Evolutionary conservation across 1,140 invertebrate species (phyloP), one percentile per base, ranked within the genome.

Genomic region (Drosophila sucinea): DNA sequence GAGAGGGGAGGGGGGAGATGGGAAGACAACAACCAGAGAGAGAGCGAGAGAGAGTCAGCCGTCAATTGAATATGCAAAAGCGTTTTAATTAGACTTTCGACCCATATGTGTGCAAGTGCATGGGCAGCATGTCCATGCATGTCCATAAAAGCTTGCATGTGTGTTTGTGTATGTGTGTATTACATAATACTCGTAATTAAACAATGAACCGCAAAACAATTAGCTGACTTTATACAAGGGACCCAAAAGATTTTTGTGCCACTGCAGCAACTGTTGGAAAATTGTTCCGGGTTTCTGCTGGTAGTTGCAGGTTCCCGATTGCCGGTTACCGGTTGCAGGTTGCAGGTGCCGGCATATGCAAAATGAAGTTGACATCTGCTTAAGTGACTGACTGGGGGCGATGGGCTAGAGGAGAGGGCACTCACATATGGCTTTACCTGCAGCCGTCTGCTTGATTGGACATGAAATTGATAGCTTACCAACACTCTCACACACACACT

Each of bases 291-390:
- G 54, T 38, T 23, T 67, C 71, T 67, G 65, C 60, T 35, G 41
- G 64, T 70, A 56, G 44, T 30, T 55, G 32, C 17, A 27, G 61
- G 32, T 44, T 44, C 11, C 27, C 25, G 35, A 60, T 44, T 63
- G 66, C 40, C 29, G 32, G 32, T 60, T 47, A 41, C 33, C 29
- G 44, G 44, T 54, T 55, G 57, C 30, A 54, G 54, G 27, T 17
- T 17, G 63, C 76, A 65, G 81, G 54, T 74, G 57, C 44, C 79
- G 70, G 64, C 85, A 84, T 89, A 90, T 90, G 85, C 84, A 90
- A 90, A 89, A 90, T 81, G 79, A 77, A 89, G 83, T 83, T 90
- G 84, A 90, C 84, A 89, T 89, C 81, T 89, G 85, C 85, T 89
- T 89, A 89, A 89, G 83, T 87, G 84, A 51, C 44, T 51, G 44